Base-by-base conservation (phyloP, 2,113 vertebrate species). In the Cephalopterus ornatus region DNA sequence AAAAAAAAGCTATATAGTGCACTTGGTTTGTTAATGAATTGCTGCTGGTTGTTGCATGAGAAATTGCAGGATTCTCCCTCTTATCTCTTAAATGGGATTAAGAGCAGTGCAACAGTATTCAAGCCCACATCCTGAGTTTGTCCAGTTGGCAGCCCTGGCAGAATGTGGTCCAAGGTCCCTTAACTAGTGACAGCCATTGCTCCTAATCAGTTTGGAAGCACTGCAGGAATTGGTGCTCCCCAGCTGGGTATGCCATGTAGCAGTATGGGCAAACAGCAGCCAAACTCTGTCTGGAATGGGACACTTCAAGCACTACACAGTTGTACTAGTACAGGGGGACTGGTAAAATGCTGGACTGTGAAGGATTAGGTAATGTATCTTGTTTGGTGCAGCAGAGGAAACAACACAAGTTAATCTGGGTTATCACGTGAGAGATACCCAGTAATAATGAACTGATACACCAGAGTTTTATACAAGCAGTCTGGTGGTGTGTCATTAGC, bases 241-340 rank as follows among this genome's bases (percentile, higher is more conserved):
- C 19, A 41, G 52, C 66, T 92, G 66, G 17, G 14, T 32, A 2
- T 63, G 50, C 20, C 1, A 2, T 49, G 39, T 33, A 42, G 62
- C 33, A 28, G 11, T 37, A 4, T 0, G 5, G 76, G 42, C 63
- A 73, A 49, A 28, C 19, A 66, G 68, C 76, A 71, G 81, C 20
- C 70, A 33, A 6, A 7, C 18, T 80, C 19, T 18, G 1, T 7
- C 53, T 67, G 80, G 32, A 89, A 11, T 6, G 47, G 68, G 56
- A 46, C 14, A 8, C 19, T 62, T 82, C 12, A 52, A 39, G 22
- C 5, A 8, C 33, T 42, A 1, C 8, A 1, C 0, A 4, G 20
- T 27, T 70, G 32, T 37, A 6, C 74, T 52, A 52, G 26, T 28
- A 16, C 26, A 52, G 37, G 12, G 41, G 87, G 35, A 8, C 65